Percentiles rank a stretch among this genome's conserved stretches.
Evolutionary conservation across 2,797 vertebrate genomes (phyloP).

Genomic region (Gallinago solitaria): DNA sequence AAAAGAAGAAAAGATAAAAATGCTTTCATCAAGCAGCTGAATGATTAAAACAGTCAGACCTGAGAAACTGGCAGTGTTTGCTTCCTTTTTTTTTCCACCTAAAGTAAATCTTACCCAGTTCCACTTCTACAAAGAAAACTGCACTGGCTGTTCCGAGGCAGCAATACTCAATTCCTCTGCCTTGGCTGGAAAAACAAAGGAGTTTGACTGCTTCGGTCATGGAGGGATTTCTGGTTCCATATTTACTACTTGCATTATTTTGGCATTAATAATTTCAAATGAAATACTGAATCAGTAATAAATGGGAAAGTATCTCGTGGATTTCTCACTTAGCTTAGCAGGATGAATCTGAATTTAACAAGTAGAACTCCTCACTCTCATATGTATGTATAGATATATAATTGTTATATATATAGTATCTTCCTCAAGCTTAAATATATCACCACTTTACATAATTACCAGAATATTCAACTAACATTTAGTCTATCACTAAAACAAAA

Average conservation of each 20-base stretch:
- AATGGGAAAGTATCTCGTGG: not conserved
- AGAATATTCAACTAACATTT: constrained; percentile 1
- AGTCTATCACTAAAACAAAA: not conserved
- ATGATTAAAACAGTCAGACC: not conserved
- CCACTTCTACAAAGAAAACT: not conserved
- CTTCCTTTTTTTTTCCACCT: not conserved
- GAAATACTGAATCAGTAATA: not conserved
- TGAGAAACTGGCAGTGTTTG: not conserved
- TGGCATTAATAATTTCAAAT: not conserved
- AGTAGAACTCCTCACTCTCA: not conserved
- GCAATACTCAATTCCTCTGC: not conserved
- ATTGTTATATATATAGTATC: not conserved
- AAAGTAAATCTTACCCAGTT: not conserved
- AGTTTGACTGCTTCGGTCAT: not conserved
- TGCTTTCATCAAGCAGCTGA: not conserved
- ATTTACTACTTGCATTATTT: not conserved
- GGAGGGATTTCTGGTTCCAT: not conserved
- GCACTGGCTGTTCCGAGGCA: not conserved
- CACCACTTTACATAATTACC: constrained; percentile 11
- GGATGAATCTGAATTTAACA: not conserved
- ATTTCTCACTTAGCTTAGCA: not conserved
- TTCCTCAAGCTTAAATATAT: constrained; percentile 14
- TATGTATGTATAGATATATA: not conserved
- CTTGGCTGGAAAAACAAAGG: not conserved
- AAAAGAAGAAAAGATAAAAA: not conserved